A percentile compares a stretch with the other conserved stretches of the same genome.
These are phyloP conservation scores for Stichopus chloronotus DNA, from an alignment of 35 echinoderm and acorn worm genomes.

Conservation along the genomic window DNA sequence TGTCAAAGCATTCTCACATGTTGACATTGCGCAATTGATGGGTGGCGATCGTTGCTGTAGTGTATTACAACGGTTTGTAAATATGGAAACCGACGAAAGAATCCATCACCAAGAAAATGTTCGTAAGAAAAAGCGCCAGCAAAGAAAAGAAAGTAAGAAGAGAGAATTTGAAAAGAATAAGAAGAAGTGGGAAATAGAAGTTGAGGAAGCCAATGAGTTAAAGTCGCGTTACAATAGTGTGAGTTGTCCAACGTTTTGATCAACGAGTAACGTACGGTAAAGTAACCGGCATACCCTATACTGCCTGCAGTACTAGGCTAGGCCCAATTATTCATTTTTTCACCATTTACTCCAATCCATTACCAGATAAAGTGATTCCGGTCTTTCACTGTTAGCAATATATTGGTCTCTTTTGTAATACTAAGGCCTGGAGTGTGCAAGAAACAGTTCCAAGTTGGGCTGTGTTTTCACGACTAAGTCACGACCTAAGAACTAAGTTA, in stretches of 20 bases:
- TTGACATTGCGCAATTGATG: background rate
- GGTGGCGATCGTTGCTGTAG: background rate
- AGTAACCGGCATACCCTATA: background rate
- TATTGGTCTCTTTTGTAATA: no score
- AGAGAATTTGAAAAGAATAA: background rate
- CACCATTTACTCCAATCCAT: no score
- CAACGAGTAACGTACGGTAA: background rate
- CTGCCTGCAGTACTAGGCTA: background rate
- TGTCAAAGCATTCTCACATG: background rate
- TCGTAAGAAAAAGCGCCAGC: background rate
- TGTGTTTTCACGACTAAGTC: no score
- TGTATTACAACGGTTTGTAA: background rate
- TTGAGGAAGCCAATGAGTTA: conserved; percentile 15
- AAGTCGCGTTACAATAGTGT: conserved; percentile 23
- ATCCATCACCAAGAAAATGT: background rate
- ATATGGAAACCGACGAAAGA: background rate
- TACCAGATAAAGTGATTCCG: no score
- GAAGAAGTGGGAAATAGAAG: conserved; percentile 29
- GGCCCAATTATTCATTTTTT: no score
- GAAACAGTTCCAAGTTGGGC: no score
- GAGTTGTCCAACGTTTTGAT: background rate
- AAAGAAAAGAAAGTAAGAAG: background rate
- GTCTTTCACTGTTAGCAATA: no score
- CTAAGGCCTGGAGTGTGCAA: no score
- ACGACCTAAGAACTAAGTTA: no score